Evolutionary conservation across 2,888 invertebrate species (phyloP), one percentile per base, ranked within the genome.

Genomic region (Drosophila mimetica): DNA sequence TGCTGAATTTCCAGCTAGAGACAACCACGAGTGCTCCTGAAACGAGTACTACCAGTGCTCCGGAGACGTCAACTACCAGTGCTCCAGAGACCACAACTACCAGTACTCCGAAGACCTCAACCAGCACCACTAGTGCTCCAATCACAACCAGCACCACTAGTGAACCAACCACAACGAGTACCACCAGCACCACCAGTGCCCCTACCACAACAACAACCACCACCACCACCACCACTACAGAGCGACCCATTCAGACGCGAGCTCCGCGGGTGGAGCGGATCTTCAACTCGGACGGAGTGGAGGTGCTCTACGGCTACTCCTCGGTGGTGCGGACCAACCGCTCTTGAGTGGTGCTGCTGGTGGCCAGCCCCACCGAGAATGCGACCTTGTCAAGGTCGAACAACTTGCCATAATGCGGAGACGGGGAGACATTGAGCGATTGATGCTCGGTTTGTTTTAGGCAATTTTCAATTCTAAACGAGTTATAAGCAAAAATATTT

Each of bases 271-370:
- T 90, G 16, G 83, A 88, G 58, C 89, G 90, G 48, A 75, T 84
- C 61, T 84, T 90, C 36, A 90, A 73, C 54, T 73, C 84, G 7
- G 90, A 90, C 61, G 90, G 90, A 37, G 90, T 90, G 3, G 90
- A 90, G 64, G 86, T 90, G 34, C 82, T 90, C 28, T 89, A 86
- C 57, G 90, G 90, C 50, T 90, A 90, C 72, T 90, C 90, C 41
- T 84, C 79, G 51, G 90, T 90, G 71, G 84, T 83, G 71, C 88
- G 83, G 42, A 75, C 84, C 20, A 76, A 76, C 61, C 69, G 46
- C 57, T 54, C 53, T 28, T 82, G 47, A 67, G 22, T 41, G 16
- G 44, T 20, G 16, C 41, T n/a, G 22, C 18, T 39, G 32, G 25
- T 8, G n/a, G 22, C 6, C 16, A 11, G 22, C 7, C 14, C 51